Conservation (phyloP, 2,797 vertebrate species). For the Myiotriccus ornatus region DNA sequence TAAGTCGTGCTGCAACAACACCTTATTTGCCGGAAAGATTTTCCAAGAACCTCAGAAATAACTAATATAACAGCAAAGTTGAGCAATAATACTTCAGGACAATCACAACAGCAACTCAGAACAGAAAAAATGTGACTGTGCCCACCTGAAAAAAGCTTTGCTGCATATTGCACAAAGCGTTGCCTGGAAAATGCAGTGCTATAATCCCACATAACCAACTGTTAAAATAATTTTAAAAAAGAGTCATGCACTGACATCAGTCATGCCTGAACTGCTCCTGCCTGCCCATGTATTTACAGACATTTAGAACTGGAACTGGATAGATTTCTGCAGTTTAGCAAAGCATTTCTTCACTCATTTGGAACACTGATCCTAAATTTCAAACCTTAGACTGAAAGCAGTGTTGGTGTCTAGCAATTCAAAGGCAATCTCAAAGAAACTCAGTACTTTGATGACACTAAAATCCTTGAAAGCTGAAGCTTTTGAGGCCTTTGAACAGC, state of each 20-base stretch:
- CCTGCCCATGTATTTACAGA: background rate
- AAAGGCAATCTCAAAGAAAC: background rate
- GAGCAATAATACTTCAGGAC: background rate
- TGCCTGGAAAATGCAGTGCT: background rate
- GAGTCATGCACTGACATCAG: background rate
- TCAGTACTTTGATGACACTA: background rate
- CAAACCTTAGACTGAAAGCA: background rate
- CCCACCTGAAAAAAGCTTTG: background rate
- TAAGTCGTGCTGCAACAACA: background rate
- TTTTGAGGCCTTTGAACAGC: background rate
- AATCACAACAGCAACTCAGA: background rate
- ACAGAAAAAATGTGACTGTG: background rate
- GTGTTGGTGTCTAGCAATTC: background rate
- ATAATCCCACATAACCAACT: background rate
- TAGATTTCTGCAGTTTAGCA: background rate
- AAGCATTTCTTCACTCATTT: background rate
- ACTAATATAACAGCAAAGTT: background rate
- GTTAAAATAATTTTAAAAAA: background rate
- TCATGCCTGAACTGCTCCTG: background rate
- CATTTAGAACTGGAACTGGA: background rate
- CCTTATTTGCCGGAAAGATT: background rate
- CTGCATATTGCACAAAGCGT: background rate
- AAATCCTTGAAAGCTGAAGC: background rate
- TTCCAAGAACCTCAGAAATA: background rate
- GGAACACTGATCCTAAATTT: background rate